phyloP scores from a whole-genome alignment of 2,888 invertebrate genomes.

The Oscheius myriophilus region DNA sequence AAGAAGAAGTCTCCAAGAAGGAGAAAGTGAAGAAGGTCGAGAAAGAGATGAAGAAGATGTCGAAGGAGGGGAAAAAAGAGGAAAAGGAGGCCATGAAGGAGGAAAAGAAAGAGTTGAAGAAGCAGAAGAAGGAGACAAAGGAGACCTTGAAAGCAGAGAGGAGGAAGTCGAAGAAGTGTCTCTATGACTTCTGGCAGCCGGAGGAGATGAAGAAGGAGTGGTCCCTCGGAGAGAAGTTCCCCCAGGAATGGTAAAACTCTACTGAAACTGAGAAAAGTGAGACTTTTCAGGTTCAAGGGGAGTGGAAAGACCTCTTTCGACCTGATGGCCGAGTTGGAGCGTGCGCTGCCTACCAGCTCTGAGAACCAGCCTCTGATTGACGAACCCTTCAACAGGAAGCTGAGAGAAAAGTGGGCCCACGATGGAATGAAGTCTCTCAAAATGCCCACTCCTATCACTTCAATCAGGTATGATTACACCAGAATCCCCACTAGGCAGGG shows the following conservation, averaged over 20 bases:
- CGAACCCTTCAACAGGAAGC: constrained; percentile 24
- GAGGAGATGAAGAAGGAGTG: too few species aligned
- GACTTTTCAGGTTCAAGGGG: too few species aligned
- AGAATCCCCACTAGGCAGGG: too few species aligned
- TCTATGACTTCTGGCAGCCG: too few species aligned
- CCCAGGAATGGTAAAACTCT: too few species aligned
- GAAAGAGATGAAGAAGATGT: constrained; percentile 8
- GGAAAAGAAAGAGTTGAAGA: neutral
- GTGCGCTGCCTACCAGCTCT: constrained; percentile 5
- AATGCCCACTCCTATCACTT: constrained; percentile 6
- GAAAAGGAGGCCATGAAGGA: neutral
- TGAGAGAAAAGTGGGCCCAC: constrained; percentile 25
- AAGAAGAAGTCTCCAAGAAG: constrained; percentile 7
- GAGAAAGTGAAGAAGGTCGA: neutral
- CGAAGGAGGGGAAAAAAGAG: neutral
- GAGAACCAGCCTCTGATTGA: neutral
- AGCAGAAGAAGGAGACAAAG: neutral
- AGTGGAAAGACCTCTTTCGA: neutral
- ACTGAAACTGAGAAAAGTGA: too few species aligned
- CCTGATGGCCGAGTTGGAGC: constrained; percentile 2
- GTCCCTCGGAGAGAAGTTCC: too few species aligned
- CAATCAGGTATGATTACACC: constrained; percentile 3
- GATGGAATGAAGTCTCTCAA: constrained; percentile 26
- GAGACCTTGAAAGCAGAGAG: too few species aligned
- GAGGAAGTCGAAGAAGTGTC: too few species aligned